A percentile compares a stretch with the other conserved stretches of the same genome.
These are phyloP conservation scores for Diaphora mendica DNA, from an alignment of 2,888 invertebrate genomes.

Conservation along the genomic window DNA sequence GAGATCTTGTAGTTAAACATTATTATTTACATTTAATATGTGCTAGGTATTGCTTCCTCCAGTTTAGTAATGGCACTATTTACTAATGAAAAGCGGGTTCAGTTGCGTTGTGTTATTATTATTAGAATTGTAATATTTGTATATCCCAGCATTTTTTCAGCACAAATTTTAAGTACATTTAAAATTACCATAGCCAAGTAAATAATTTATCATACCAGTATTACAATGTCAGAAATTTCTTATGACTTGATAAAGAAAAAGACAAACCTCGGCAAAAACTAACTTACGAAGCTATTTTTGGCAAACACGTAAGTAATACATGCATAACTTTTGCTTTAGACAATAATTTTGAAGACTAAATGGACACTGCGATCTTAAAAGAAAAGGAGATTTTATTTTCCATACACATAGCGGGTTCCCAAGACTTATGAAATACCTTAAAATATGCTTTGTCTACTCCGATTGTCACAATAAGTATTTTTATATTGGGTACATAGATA, in stretches of 20 bases:
- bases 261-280: constrained; percentile 42
- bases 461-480: constrained; percentile 19
- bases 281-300: constrained; percentile 63
- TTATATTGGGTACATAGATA: constrained; percentile 14
- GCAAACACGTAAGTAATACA: constrained; percentile 55
- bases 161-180: constrained; percentile 59
- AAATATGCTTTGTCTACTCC: constrained; percentile 14
- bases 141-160: constrained; percentile 36
- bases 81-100: constrained; percentile 48
- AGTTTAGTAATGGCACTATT: constrained; percentile 71
- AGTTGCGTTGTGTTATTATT: constrained; percentile 41
- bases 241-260: constrained; percentile 43
- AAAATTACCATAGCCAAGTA: constrained; percentile 46
- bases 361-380: constrained; percentile 17
- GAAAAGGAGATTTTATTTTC: constrained; percentile 11
- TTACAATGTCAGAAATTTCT: constrained; percentile 30
- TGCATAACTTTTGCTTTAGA: constrained; percentile 25
- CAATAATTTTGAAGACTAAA: constrained; percentile 15
- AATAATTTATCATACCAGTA: constrained; percentile 25
- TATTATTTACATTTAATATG: constrained; percentile 68
- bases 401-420: constrained; percentile 10
- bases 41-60: constrained; percentile 53
- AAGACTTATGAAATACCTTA: constrained; percentile 14
- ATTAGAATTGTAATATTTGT: constrained; percentile 40
- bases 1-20: constrained; percentile 71